These are phyloP conservation scores for Aphodius sticticus DNA, from an alignment of 2,888 invertebrate species.

Conservation along the genomic window DNA sequence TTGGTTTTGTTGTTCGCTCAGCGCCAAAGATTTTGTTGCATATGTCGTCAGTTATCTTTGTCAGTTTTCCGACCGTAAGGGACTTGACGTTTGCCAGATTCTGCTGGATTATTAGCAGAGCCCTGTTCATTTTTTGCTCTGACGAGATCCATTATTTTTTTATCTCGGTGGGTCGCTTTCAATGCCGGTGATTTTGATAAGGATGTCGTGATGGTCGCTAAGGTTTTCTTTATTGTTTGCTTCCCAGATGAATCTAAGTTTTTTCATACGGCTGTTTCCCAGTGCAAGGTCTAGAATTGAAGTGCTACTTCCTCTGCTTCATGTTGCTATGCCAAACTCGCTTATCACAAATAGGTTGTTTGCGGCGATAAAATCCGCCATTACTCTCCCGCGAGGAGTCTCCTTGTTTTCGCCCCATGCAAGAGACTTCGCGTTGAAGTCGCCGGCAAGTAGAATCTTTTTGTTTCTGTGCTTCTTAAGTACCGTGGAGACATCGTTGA, in stretches of 20 bases:
- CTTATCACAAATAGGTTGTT: background rate
- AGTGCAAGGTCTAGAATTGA: conserved; percentile 29
- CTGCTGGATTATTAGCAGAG: no score
- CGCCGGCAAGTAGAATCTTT: conserved; percentile 13
- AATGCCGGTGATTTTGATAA: background rate
- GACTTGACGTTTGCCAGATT: background rate
- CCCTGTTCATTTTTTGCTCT: background rate
- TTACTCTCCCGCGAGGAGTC: conserved; percentile 15
- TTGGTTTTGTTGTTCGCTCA: background rate
- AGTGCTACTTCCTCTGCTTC: background rate
- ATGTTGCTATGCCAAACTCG: conserved; percentile 5
- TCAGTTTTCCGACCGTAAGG: background rate
- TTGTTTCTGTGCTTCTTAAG: background rate
- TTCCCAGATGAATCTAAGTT: background rate
- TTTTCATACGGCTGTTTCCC: background rate
- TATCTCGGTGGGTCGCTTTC: background rate
- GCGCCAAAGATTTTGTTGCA: background rate
- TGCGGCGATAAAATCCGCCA: conserved; percentile 15
- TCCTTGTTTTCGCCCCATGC: conserved; percentile 28
- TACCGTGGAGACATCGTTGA: background rate
- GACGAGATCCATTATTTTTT: background rate
- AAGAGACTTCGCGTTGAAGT: conserved; percentile 31
- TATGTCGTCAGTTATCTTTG: background rate
- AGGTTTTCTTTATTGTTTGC: background rate
- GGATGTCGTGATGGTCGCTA: background rate